Evolutionary conservation across 2,113 vertebrate species (phyloP), one percentile per base, ranked within the genome.

Genomic region (Nymphicus hollandicus): DNA sequence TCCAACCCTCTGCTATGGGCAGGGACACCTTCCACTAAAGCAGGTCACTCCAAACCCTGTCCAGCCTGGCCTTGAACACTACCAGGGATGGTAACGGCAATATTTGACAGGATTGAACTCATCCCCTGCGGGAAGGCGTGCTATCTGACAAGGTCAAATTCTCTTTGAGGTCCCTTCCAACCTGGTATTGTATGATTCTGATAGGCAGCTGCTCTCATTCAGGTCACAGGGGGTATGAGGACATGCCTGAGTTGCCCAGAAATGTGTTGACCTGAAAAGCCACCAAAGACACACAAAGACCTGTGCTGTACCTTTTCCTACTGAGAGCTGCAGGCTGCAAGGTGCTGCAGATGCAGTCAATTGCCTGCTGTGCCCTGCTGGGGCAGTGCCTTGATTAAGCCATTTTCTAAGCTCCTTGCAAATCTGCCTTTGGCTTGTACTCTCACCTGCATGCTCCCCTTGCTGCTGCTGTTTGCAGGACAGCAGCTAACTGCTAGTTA

Each of bases 81-180:
- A 33, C 13, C 31, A 5, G 19, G 31, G 33, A 6, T 58, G 60
- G 15, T 8, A 9, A 6, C 0, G 15, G 46, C 37, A 78, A 60
- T 28, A 1, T 28, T 27, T 31, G 24, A 9, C 31, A 29, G 50
- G 31, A 22, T 20, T 17, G 1, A 2, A 23, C 23, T 89, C 55
- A 39, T 55, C 18, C 17, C 39, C 18, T 1, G 0, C n/a, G 22
- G 39, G 47, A 35, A 33, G 56, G 4, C 44, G 4, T 1, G 1
- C 43, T 37, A 9, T 27, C 41, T 28, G 55, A 4, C 70, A 13
- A 72, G 73, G 53, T 17, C 46, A 35, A 35, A 35, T 58, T 35
- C 56, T 58, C 56, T 58, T 24, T 58, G 33, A 58, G 33, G 56
- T 58, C 13, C 33, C 33, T 58, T 35, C 56, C 33, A 58, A 24